Percentiles rank a stretch among this genome's conserved stretches.
These are phyloP conservation scores for Vipera latastei DNA, from an alignment of 2,797 vertebrate species.

Conservation along the genomic window DNA sequence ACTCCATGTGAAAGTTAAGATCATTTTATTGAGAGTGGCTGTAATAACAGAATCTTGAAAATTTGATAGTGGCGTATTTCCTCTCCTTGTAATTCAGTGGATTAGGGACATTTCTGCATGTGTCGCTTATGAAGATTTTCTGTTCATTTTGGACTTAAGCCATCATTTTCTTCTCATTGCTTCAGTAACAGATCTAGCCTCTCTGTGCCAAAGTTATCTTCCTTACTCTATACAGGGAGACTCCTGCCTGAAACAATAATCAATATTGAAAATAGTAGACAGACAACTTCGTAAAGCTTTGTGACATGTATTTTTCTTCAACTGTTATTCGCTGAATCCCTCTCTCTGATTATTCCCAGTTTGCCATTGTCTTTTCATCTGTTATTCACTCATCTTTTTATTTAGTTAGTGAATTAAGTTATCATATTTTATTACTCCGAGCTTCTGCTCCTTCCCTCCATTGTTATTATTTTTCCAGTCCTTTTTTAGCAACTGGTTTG, in stretches of 20 bases:
- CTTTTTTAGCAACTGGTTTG: slow-evolving; percentile 62
- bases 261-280: not conserved
- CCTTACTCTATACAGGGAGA: not conserved
- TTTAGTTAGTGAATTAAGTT: slow-evolving; percentile 58
- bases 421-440: slow-evolving; percentile 42
- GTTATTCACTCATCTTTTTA: slow-evolving; percentile 21
- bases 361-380: not conserved
- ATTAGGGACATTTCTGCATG: not conserved
- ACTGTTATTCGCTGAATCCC: not conserved
- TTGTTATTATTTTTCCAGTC: slow-evolving; percentile 52
- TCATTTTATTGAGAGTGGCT: not conserved
- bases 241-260: not conserved
- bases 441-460: slow-evolving; percentile 15
- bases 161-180: not conserved
- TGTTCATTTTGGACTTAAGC: not conserved
- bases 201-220: not conserved
- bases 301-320: not conserved
- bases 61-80: not conserved
- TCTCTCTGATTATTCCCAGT: no score
- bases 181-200: not conserved
- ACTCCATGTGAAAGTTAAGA: not conserved
- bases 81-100: not conserved
- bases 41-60: not conserved
- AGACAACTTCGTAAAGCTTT: not conserved
- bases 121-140: not conserved